These are phyloP conservation scores for Zalophus californianus DNA, from an alignment of 2,797 vertebrate genomes.

Conservation along the genomic window DNA sequence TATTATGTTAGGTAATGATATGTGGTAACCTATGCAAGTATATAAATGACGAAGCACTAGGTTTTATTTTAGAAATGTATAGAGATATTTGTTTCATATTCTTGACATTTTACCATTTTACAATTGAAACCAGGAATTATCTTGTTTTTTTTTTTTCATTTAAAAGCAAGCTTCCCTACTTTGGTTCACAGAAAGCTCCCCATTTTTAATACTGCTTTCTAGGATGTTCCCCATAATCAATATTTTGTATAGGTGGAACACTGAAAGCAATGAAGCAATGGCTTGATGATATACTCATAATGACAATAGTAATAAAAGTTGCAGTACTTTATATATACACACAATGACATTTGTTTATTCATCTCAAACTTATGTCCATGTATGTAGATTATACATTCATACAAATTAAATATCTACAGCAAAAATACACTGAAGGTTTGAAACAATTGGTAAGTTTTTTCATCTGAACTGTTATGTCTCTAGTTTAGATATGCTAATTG, in stretches of 20 bases:
- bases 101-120: background rate
- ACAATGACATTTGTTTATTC: background rate
- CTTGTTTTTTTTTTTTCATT: background rate
- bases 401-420: background rate
- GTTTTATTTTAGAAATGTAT: conserved; percentile 68
- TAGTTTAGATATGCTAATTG: background rate
- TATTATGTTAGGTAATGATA: conserved; percentile 81
- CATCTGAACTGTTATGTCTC: background rate
- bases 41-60: conserved; percentile 63
- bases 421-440: background rate
- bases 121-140: background rate
- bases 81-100: conserved; percentile 62
- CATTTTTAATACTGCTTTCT: background rate
- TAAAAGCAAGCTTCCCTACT: background rate
- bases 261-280: background rate
- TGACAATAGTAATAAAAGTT: background rate
- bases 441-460: background rate
- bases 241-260: background rate
- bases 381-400: background rate
- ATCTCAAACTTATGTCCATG: background rate
- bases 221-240: background rate
- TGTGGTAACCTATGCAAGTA: conserved; percentile 68
- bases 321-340: background rate
- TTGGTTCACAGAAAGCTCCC: background rate
- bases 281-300: background rate